These are phyloP conservation scores for Ptyas mucosa DNA, from an alignment of 2,113 vertebrate genomes.

Conservation along the genomic window DNA sequence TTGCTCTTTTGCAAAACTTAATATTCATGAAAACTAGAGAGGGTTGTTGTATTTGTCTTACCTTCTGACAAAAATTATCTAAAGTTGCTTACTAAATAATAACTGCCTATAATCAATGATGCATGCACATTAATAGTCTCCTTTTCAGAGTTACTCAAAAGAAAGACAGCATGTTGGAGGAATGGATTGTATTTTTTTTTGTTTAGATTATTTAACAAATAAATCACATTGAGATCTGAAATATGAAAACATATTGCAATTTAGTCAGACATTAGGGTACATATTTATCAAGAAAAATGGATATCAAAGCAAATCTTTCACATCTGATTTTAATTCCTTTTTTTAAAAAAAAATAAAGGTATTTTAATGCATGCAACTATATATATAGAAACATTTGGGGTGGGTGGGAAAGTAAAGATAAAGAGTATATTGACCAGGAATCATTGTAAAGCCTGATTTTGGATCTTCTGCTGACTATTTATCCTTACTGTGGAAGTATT, in stretches of 20 bases:
- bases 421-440: not conserved
- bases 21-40: not conserved
- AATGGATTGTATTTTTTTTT: not conserved
- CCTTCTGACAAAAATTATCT: not conserved
- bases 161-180: not conserved
- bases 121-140: not conserved
- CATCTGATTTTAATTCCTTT: not conserved
- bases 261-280: not conserved
- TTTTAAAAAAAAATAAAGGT: not conserved
- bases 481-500: not conserved
- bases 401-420: not conserved
- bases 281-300: not conserved
- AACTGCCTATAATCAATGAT: not conserved
- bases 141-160: not conserved
- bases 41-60: no score
- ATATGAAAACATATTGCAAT: not conserved
- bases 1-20: not conserved
- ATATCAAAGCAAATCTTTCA: not conserved
- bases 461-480: not conserved
- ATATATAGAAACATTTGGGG: not conserved
- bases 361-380: not conserved
- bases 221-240: not conserved
- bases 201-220: not conserved
- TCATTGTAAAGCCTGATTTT: not conserved
- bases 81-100: not conserved